These are phyloP conservation scores for Andrena flavipes DNA, from an alignment of 2,888 invertebrate species.

Conservation along the genomic window DNA sequence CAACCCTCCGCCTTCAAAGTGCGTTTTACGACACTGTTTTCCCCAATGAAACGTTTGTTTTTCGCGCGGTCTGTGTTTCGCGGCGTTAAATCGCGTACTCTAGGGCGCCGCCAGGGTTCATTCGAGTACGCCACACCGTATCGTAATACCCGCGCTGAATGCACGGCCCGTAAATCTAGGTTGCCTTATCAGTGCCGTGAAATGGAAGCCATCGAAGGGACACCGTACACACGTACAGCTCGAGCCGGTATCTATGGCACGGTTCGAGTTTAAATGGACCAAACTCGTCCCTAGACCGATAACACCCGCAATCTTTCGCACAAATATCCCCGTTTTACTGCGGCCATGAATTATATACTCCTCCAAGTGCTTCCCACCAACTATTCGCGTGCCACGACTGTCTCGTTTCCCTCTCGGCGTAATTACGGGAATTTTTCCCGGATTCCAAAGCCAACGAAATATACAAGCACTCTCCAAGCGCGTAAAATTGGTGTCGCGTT, in stretches of 20 bases:
- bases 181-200: conserved; percentile 23
- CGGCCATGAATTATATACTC: not conserved
- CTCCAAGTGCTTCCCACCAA: not conserved
- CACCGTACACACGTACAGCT: not conserved
- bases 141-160: not conserved
- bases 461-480: too few relatives aligned
- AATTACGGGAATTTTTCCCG: not conserved
- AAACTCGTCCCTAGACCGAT: not conserved
- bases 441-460: not conserved
- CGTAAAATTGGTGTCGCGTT: too few relatives aligned
- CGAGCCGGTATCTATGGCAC: not conserved
- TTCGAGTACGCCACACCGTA: conserved; percentile 3
- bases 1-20: not conserved
- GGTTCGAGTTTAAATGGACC: not conserved
- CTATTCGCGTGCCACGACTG: not conserved
- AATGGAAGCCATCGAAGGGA: conserved; percentile 26
- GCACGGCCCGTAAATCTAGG: conserved; percentile 14
- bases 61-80: not conserved
- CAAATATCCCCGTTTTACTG: not conserved
- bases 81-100: not conserved
- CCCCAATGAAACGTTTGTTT: not conserved
- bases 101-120: not conserved
- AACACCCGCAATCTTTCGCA: not conserved
- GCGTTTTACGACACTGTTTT: not conserved
- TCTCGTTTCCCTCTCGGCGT: too few relatives aligned